Percentiles rank a stretch among this genome's conserved stretches.
Conservation (phyloP, 2,797 vertebrate species). For the Eurystomus glaucurus region DNA sequence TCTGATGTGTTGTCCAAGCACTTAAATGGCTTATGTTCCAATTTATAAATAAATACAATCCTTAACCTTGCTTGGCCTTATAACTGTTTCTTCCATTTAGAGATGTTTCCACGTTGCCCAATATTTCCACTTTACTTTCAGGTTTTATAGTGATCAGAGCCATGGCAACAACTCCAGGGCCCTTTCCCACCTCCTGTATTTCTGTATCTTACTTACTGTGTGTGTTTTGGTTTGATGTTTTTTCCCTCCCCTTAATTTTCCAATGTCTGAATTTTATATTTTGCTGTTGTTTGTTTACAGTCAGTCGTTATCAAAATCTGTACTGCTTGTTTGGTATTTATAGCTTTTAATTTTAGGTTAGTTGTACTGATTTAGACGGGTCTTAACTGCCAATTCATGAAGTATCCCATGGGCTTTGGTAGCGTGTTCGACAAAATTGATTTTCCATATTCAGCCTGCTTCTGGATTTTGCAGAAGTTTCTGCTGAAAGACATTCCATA, state of each 20-base stretch:
- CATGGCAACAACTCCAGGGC: background rate
- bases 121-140: background rate
- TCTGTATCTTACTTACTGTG: background rate
- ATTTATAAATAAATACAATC: constrained; percentile 18
- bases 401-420: background rate
- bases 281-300: background rate
- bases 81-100: background rate
- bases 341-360: background rate
- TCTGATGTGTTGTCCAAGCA: background rate
- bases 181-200: background rate
- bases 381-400: background rate
- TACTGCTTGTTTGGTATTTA: background rate
- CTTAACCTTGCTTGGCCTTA: background rate
- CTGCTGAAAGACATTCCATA: background rate
- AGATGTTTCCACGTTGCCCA: background rate
- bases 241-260: background rate
- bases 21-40: background rate
- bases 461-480: background rate
- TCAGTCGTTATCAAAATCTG: background rate
- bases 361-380: fast-evolving
- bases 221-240: background rate
- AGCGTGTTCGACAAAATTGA: background rate
- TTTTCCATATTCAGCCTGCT: background rate
- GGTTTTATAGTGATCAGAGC: background rate
- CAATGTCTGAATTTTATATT: background rate